Percentiles rank a stretch among this genome's conserved stretches.
Conservation (phyloP, 2,888 invertebrate genomes). For the Bhutanitis thaidina region DNA sequence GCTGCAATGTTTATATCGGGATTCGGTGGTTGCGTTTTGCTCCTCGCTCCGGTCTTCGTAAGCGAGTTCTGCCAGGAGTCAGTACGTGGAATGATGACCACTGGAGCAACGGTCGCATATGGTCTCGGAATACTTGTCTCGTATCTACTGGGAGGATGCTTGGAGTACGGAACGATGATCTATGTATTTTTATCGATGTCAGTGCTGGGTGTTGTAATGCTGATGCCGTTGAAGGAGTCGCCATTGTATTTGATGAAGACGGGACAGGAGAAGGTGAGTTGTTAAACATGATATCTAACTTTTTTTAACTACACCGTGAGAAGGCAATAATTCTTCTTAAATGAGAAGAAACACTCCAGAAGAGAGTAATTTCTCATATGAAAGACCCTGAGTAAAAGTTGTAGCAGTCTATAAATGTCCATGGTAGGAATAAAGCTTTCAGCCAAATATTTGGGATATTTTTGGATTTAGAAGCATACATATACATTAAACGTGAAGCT, state of each 20-base stretch:
- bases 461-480: too few relatives aligned
- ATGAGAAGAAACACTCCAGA: too few relatives aligned
- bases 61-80: constrained; percentile 39
- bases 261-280: constrained; percentile 39
- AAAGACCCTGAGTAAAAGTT: too few relatives aligned
- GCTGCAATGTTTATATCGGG: constrained; percentile 50
- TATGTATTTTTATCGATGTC: constrained; percentile 42
- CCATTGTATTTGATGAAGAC: constrained; percentile 36
- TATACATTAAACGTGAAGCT: too few relatives aligned
- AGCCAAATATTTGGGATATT: too few relatives aligned
- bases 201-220: constrained; percentile 31
- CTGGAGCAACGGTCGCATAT: constrained; percentile 32
- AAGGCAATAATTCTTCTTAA: too few relatives aligned
- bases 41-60: constrained; percentile 41
- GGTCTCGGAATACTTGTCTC: constrained; percentile 35
- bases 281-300: too few relatives aligned
- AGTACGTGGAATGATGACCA: constrained; percentile 37
- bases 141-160: constrained; percentile 45
- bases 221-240: constrained; percentile 46
- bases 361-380: too few relatives aligned
- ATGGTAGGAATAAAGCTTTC: too few relatives aligned
- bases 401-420: too few relatives aligned
- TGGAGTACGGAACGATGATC: constrained; percentile 45
- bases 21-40: constrained; percentile 39
- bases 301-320: too few relatives aligned